Percentiles rank a stretch among this genome's conserved stretches.
Evolutionary conservation across 1,140 invertebrate genomes (phyloP).

Genomic region (Rhopalosiphum padi): DNA sequence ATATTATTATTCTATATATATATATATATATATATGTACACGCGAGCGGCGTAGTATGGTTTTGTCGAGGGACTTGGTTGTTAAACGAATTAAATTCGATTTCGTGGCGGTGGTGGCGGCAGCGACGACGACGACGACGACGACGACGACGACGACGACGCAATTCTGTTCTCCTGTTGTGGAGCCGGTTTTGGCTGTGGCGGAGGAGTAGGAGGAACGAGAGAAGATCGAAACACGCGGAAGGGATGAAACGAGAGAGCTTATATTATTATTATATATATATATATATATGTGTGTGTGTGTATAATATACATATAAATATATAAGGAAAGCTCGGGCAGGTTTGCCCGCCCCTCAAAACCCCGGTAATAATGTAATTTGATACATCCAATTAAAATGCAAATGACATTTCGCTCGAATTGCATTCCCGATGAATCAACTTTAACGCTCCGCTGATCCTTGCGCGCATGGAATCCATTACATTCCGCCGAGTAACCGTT

Average conservation of each 20-base stretch:
- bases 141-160: constrained; percentile 2
- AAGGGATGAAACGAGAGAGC: not conserved
- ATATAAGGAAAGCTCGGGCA: not conserved
- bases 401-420: constrained; percentile 46
- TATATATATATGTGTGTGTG: not conserved
- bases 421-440: constrained; percentile 31
- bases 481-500: constrained; percentile 21
- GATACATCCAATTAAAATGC: constrained; percentile 54
- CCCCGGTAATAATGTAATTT: constrained; percentile 49
- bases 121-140: not conserved
- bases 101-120: not conserved
- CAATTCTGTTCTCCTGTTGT: not conserved
- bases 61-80: constrained; percentile 10
- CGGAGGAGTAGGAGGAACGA: not conserved
- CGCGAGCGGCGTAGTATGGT: not conserved
- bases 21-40: not conserved
- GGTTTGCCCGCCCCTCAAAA: constrained; percentile 18
- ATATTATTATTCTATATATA: not conserved
- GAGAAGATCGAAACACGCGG: not conserved
- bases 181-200: not conserved
- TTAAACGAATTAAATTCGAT: constrained; percentile 53
- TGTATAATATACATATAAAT: not conserved
- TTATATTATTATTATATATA: constrained; percentile 6
- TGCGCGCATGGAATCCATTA: constrained; percentile 29
- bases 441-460: constrained; percentile 44